Conservation (phyloP, 1,140 invertebrate species). For the Papilio helenus region DNA sequence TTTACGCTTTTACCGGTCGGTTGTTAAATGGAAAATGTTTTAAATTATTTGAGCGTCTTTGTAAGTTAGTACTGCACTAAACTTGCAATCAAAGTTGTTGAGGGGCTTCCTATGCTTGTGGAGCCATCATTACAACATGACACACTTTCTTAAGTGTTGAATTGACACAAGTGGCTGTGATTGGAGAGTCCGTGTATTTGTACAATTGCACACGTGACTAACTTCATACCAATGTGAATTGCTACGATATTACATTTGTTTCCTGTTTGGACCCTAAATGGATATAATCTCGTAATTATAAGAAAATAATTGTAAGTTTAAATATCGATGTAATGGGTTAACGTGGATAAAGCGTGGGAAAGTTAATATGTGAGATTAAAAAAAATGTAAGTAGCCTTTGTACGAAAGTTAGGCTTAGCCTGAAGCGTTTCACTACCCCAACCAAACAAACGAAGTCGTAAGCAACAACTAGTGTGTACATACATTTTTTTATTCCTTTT, state of each 20-base stretch:
- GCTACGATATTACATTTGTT: not conserved
- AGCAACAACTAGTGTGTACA: not conserved
- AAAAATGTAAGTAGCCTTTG: not conserved
- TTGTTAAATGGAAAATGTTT: not conserved
- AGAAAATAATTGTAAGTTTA: not conserved
- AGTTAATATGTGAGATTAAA: not conserved
- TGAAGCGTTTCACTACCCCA: not conserved
- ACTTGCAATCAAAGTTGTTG: conserved; percentile 27
- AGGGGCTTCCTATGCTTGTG: conserved; percentile 28
- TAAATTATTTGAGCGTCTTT: not conserved
- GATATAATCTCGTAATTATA: not conserved
- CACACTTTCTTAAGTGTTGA: conserved; percentile 59
- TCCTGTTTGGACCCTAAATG: not conserved
- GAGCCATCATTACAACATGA: conserved; percentile 45
- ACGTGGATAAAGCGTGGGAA: not conserved
- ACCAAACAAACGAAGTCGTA: not conserved
- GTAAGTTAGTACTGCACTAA: not conserved
- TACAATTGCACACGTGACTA: conserved; percentile 26
- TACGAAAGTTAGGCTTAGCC: not conserved
- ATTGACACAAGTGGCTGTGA: conserved; percentile 57
- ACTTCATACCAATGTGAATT: not conserved
- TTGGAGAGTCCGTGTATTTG: conserved; percentile 45
- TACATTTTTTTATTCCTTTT: not conserved
- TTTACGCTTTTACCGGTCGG: not conserved
- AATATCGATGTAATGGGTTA: not conserved